phyloP scores from a whole-genome alignment of 2,888 invertebrate species.

The Trissoscelio sp. region DNA sequence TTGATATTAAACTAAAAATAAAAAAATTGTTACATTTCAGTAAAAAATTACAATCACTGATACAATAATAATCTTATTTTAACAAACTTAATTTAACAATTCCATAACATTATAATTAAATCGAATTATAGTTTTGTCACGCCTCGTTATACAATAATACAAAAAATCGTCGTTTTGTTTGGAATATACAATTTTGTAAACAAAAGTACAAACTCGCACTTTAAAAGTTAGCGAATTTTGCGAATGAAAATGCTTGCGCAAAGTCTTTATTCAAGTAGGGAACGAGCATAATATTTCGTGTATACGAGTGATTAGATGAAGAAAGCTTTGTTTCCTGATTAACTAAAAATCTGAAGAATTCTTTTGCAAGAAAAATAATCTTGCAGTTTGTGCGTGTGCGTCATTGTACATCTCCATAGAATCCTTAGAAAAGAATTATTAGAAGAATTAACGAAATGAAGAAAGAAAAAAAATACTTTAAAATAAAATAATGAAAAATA shows the following conservation, averaged over 20 bases:
- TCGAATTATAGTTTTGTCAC: too few relatives aligned
- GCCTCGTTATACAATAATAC: too few relatives aligned
- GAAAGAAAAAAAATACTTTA: constrained; percentile 9
- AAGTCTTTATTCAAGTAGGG: constrained; percentile 8
- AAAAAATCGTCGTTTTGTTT: not conserved
- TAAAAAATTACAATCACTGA: too few relatives aligned
- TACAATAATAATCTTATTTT: too few relatives aligned
- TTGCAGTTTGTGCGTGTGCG: constrained; percentile 44
- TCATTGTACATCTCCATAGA: constrained; percentile 33
- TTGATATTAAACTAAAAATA: too few relatives aligned
- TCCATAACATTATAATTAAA: too few relatives aligned
- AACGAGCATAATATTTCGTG: constrained; percentile 22
- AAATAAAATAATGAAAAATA: constrained; percentile 22
- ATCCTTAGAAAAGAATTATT: not conserved
- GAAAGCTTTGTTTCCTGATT: constrained; percentile 24
- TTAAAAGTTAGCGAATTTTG: constrained; percentile 1
- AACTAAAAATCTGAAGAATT: constrained; percentile 21
- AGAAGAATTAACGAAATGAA: constrained; percentile 3
- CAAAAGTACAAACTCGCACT: too few relatives aligned
- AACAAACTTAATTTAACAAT: too few relatives aligned
- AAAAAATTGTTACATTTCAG: too few relatives aligned
- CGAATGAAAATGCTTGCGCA: constrained; percentile 11
- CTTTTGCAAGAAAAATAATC: constrained; percentile 21
- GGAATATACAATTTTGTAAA: not conserved
- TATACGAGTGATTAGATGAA: constrained; percentile 34